Evolutionary conservation across 2,113 vertebrate species (phyloP), one percentile per base, ranked within the genome.

Genomic region (Tupaia tana): DNA sequence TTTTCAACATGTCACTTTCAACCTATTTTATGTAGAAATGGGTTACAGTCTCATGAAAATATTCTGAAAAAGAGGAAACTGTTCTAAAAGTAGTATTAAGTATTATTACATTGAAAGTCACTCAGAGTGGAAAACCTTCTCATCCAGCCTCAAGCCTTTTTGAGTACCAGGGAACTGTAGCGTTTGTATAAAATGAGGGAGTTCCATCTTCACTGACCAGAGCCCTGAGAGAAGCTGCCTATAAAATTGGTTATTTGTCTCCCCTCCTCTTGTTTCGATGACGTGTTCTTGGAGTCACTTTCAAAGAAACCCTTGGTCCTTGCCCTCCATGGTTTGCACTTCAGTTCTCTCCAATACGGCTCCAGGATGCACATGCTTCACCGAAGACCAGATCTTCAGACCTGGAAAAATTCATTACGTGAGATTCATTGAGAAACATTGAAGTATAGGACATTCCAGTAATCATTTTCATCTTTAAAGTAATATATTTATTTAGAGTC

Each of bases 1-100:
- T 97, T 97, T 98, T 97, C 97, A 97, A 96, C 95, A 96, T 97
- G 97, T 97, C 96, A 98, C 88, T 97, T 97, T 97, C 98, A 97
- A 98, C 96, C 96, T 98, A 91, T 96, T 97, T 97, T 97, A 96
- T 85, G 90, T 93, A 91, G 96, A 97, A 97, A 96, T 97, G 96
- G 96, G 97, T 98, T 97, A 96, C 95, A 97, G 97, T 97, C 96
- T 93, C 97, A 94, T 94, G 95, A 97, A 97, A 95, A 97, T 96
- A 97, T 93, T 96, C 94, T 91, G 91, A 94, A 96, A 97, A 93
- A 96, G 95, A 98, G 92, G 95, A 97, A 98, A 90, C 31, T 43
- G 75, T 96, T 95, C 97, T 77, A 95, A 96, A 92, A 80, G 77
- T 54, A 93, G 89, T 97, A 97, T 97, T 97, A 96, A 97, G 93